These are phyloP conservation scores for Sphaerodactylus townsendi DNA, from an alignment of 2,113 vertebrate species.

Conservation along the genomic window DNA sequence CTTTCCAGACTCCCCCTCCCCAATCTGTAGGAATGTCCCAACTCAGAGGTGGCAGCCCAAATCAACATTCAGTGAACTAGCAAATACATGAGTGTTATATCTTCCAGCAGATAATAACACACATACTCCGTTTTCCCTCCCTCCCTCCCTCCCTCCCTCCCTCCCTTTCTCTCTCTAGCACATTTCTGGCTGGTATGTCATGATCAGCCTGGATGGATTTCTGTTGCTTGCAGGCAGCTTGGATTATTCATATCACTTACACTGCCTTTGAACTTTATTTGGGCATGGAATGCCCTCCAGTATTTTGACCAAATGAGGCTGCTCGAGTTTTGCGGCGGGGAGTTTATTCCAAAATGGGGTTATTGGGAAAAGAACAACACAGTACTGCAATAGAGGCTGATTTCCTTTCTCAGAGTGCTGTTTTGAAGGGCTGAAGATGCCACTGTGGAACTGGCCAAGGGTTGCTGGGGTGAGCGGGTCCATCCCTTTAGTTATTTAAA, in stretches of 20 bases:
- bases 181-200: neutral
- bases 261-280: neutral
- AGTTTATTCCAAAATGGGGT: too few species aligned
- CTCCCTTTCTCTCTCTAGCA: neutral
- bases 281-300: neutral
- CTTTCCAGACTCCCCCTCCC: too few species aligned
- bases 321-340: neutral
- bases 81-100: neutral
- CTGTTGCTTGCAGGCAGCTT: neutral
- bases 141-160: neutral
- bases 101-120: neutral
- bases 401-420: neutral
- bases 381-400: neutral
- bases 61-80: neutral
- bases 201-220: neutral
- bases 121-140: too few species aligned
- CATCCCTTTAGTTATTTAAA: neutral
- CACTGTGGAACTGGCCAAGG: neutral
- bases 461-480: too few species aligned
- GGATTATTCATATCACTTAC: constrained; percentile 2
- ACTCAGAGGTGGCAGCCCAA: too few species aligned
- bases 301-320: neutral
- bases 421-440: neutral
- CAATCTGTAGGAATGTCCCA: too few species aligned
- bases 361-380: neutral